Evolutionary conservation across 2,888 invertebrate genomes (phyloP).

Genomic region (Brachypterus glaber): DNA sequence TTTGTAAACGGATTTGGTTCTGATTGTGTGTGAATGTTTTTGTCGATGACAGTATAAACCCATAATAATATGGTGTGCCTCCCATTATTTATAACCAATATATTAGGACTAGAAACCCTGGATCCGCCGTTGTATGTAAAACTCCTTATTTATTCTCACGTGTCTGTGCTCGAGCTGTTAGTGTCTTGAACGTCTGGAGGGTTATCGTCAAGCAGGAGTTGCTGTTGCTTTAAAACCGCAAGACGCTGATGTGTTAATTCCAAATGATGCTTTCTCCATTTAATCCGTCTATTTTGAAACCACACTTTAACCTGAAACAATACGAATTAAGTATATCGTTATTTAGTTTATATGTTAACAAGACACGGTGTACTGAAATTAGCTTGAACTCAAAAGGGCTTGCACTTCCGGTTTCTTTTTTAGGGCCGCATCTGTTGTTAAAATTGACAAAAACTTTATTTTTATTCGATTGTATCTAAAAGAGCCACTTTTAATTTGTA

Average conservation of each 20-base stretch:
- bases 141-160: slow-evolving; percentile 27
- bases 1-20: too few species aligned
- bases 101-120: too few species aligned
- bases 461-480: too few species aligned
- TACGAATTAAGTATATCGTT: slow-evolving; percentile 7
- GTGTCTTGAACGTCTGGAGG: slow-evolving; percentile 44
- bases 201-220: slow-evolving; percentile 41
- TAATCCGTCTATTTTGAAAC: slow-evolving; percentile 90
- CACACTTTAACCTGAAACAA: slow-evolving; percentile 70
- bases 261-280: slow-evolving; percentile 91
- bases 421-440: background rate
- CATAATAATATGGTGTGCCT: too few species aligned
- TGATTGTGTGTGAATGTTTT: too few species aligned
- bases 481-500: too few species aligned
- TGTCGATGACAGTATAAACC: too few species aligned
- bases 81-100: too few species aligned
- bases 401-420: background rate
- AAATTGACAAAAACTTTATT: slow-evolving; percentile 1
- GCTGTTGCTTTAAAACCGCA: slow-evolving; percentile 49
- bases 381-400: too few species aligned
- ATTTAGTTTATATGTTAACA: too few species aligned
- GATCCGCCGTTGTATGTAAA: too few species aligned
- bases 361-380: too few species aligned
- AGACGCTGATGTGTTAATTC: slow-evolving; percentile 84
- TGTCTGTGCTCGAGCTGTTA: slow-evolving; percentile 37